phyloP scores from a whole-genome alignment of 2,888 invertebrate species.

The Merodon equestris region DNA sequence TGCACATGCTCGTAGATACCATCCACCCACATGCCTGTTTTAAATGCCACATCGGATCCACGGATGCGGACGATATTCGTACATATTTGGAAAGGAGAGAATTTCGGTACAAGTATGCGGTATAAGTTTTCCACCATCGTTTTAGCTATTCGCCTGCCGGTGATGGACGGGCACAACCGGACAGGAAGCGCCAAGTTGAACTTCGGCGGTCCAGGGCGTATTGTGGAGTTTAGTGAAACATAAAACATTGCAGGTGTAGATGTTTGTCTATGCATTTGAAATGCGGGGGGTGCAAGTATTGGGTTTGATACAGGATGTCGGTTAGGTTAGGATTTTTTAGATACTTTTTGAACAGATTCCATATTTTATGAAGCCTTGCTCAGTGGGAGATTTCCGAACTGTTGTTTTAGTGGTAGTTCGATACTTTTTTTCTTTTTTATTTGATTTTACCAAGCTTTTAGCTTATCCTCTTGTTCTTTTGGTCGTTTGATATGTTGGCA shows the following conservation, averaged over 20 bases:
- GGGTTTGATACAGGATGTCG: conserved; percentile 29
- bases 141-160: not conserved
- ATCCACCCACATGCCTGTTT: conserved; percentile 4
- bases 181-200: conserved; percentile 4
- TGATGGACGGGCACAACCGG: not conserved
- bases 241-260: conserved; percentile 48
- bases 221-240: not conserved
- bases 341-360: conserved; percentile 55
- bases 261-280: conserved; percentile 55
- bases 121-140: conserved; percentile 7
- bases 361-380: conserved; percentile 55
- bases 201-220: not conserved
- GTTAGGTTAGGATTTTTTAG: conserved; percentile 41
- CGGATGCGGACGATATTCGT: not conserved
- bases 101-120: conserved; percentile 22
- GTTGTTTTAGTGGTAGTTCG: not conserved
- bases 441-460: too few relatives aligned
- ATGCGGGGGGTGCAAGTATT: conserved; percentile 31
- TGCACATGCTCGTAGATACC: not conserved
- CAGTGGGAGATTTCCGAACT: not conserved
- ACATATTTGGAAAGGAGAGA: conserved; percentile 33
- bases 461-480: too few relatives aligned
- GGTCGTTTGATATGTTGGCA: too few relatives aligned
- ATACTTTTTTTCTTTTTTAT: not conserved
- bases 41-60: conserved; percentile 28